Evolutionary conservation across 2,113 vertebrate species (phyloP).

Genomic region (Hucho hucho): DNA sequence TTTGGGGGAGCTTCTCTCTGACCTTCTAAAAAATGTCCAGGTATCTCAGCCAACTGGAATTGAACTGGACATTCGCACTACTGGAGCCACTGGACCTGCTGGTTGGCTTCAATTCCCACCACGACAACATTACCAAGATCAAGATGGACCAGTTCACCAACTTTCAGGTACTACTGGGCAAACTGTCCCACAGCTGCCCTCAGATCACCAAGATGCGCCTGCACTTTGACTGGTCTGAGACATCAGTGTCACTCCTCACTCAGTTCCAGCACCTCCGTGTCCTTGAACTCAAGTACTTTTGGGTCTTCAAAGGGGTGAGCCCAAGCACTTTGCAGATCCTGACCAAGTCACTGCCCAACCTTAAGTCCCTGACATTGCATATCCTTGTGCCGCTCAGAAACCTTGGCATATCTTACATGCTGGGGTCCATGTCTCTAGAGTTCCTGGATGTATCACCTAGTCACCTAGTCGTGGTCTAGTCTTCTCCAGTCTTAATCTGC

Average conservation of each 20-base stretch:
- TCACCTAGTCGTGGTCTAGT: slow-evolving; percentile 79
- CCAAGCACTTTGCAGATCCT: slow-evolving; percentile 74
- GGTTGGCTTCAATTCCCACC: slow-evolving; percentile 48
- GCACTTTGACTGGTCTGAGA: slow-evolving; percentile 81
- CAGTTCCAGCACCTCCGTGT: slow-evolving; percentile 74
- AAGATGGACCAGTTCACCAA: slow-evolving; percentile 67
- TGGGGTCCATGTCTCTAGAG: slow-evolving; percentile 77
- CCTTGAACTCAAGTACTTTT: slow-evolving; percentile 81
- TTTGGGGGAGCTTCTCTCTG: slow-evolving; percentile 75
- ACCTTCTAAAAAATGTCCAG: slow-evolving; percentile 76
- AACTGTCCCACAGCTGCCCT: slow-evolving; percentile 71
- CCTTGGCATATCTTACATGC: slow-evolving; percentile 76
- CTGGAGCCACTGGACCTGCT: slow-evolving; percentile 78
- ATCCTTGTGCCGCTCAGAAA: slow-evolving; percentile 80
- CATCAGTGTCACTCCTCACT: slow-evolving; percentile 71
- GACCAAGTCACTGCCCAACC: slow-evolving; percentile 75
- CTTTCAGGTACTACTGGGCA: slow-evolving; percentile 77
- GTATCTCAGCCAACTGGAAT: slow-evolving; percentile 77
- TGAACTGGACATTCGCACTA: slow-evolving; percentile 81
- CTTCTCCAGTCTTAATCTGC: slow-evolving; percentile 76
- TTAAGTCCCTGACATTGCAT: slow-evolving; percentile 77
- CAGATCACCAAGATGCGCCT: slow-evolving; percentile 73
- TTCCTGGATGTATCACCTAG: slow-evolving; percentile 81
- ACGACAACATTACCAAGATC: slow-evolving; percentile 57
- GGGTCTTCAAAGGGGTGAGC: slow-evolving; percentile 79